phyloP scores from a whole-genome alignment of 2,797 vertebrate species.

The Lepilemur ruficaudatus region DNA sequence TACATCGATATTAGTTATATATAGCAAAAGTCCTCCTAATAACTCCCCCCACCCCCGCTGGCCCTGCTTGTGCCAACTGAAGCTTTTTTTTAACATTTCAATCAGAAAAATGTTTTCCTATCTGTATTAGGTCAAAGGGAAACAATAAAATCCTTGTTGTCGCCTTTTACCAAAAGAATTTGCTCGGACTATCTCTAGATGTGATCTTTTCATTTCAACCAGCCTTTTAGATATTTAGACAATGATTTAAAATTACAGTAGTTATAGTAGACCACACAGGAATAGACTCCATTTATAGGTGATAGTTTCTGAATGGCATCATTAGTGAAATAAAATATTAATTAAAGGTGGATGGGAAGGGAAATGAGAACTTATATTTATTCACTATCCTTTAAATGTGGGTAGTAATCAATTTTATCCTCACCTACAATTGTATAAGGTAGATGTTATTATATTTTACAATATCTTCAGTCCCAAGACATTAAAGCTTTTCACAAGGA shows the following conservation, averaged over 20 bases:
- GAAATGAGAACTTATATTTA: conserved; percentile 9
- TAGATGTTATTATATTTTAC: neutral
- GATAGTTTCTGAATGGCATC: neutral
- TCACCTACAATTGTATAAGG: neutral
- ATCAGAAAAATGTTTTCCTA: neutral
- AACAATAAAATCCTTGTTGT: neutral
- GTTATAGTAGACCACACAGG: neutral
- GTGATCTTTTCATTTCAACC: neutral
- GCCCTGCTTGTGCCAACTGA: neutral
- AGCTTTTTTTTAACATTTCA: conserved; percentile 40
- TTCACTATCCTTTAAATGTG: neutral
- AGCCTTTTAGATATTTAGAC: neutral
- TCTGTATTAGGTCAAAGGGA: conserved; percentile 24
- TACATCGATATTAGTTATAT: neutral
- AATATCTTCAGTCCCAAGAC: neutral
- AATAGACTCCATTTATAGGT: neutral
- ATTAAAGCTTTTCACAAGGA: neutral
- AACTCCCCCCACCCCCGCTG: neutral
- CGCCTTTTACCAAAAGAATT: neutral
- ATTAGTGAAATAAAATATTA: conserved; percentile 29
- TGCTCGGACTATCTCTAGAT: neutral
- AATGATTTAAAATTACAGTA: neutral
- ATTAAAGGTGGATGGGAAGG: neutral
- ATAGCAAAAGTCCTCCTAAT: neutral
- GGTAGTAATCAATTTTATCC: neutral